phyloP scores from a whole-genome alignment of 2,113 vertebrate genomes.

The Petrocephalus zakoni region DNA sequence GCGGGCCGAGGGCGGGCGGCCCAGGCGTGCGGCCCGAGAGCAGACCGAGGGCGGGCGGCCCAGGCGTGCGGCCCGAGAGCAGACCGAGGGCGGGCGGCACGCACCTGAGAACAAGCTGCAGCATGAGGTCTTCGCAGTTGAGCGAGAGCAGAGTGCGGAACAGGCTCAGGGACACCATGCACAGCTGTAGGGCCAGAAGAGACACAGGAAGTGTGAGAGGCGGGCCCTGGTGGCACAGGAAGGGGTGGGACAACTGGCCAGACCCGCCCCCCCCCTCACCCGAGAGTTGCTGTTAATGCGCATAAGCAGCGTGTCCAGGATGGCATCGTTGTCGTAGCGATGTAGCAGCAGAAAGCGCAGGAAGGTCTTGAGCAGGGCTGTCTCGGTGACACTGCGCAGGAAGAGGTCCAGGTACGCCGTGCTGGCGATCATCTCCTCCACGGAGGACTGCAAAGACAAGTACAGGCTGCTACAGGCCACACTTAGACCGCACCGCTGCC shows the following conservation, averaged over 20 bases:
- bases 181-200: conserved; percentile 64
- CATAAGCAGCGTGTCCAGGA: conserved; percentile 87
- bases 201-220: not conserved
- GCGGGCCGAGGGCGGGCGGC: too few species aligned
- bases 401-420: conserved; percentile 95
- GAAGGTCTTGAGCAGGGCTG: conserved; percentile 85
- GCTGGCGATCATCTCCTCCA: conserved; percentile 95
- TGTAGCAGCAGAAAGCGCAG: conserved; percentile 90
- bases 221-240: too few species aligned
- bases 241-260: not conserved
- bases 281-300: conserved; percentile 92
- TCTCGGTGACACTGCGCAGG: conserved; percentile 83
- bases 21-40: too few species aligned
- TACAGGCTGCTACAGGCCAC: not conserved
- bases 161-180: conserved; percentile 93
- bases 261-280: conserved; percentile 58
- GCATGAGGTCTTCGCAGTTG: conserved; percentile 91
- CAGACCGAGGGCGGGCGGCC: too few species aligned
- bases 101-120: conserved; percentile 90
- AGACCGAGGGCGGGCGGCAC: not conserved
- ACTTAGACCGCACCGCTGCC: not conserved
- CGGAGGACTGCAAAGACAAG: conserved; percentile 66
- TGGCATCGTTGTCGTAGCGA: conserved; percentile 80
- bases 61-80: too few species aligned
- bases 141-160: conserved; percentile 90